Evolutionary conservation across 2,888 invertebrate genomes (phyloP), one percentile per base, ranked within the genome.

Genomic region (Andrena bicolor): DNA sequence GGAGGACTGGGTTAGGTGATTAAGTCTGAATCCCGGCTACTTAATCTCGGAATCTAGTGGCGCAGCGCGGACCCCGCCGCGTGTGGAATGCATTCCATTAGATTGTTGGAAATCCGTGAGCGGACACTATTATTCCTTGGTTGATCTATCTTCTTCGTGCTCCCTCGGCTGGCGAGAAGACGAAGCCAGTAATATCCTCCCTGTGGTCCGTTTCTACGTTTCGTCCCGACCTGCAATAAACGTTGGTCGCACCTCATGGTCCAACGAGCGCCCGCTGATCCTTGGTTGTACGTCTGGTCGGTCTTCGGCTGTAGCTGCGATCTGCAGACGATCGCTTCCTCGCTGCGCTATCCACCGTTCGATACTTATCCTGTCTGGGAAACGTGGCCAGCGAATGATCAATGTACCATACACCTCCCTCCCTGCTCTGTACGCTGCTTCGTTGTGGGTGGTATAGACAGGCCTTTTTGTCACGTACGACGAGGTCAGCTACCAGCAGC

Each of bases 161-260:
- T 8, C 10, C 66, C 66, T 58, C n/a, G 23, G 26, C 73, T 23
- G 20, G 26, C 3, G 77, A 58, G 28, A 58, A 66, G 41, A 20
- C 32, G 41, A 56, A 23, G 30, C 28, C 20, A 10, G 32, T 48
- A 74, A 74, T 74, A 74, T 74, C 68, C 58, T 48, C 73, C 68
- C 56, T 23, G 56, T 56, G 56, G 56, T 13, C 58, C 48, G 32
- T 32, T 68, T 74, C 58, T 74, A 58, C 68, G 48, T 74, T 74
- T 68, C 68, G 23, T 30, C 69, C 41, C 8, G 68, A 30, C 30
- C 48, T 48, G 68, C 68, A 48, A 58, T 35, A 26, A 58, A 8
- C 58, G 74, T 26, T 56, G 56, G 56, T 56, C 41, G 23, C 74
- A 41, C 58, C 58, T 74, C 48, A 30, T 74, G 68, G 68, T 58